Evolutionary conservation across 2,797 vertebrate species (phyloP).

Genomic region (Microctenopoma steveboyesi): DNA sequence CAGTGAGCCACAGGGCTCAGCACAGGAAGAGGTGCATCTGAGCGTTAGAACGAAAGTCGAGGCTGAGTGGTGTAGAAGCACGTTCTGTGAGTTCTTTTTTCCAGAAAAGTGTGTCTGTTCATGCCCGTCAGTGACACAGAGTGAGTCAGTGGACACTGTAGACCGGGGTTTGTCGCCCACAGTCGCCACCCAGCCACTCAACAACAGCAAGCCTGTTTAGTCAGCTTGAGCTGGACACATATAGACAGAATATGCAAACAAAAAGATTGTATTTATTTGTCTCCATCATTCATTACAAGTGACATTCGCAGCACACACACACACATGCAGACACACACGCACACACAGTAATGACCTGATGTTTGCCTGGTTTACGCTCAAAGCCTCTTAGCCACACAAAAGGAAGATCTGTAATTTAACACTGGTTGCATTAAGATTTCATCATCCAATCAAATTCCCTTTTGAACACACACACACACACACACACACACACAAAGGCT

Average conservation of each 20-base stretch:
- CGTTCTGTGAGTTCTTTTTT: not conserved
- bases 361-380: slow-evolving; percentile 55
- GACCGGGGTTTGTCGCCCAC: slow-evolving; percentile 62
- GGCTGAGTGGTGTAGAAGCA: not conserved
- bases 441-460: slow-evolving; percentile 63
- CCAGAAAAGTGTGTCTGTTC: slow-evolving; percentile 3
- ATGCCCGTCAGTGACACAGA: slow-evolving; percentile 20
- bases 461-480: slow-evolving; percentile 35
- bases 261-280: slow-evolving; percentile 37
- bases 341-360: slow-evolving; percentile 12
- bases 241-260: slow-evolving; percentile 35
- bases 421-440: slow-evolving; percentile 64
- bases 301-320: slow-evolving; percentile 16
- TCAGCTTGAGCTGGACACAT: slow-evolving; percentile 42
- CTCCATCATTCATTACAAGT: slow-evolving; percentile 43
- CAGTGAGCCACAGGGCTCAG: too few species aligned
- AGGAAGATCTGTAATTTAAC: slow-evolving; percentile 42
- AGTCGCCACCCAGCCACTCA: slow-evolving; percentile 58
- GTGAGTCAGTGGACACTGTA: slow-evolving; percentile 49
- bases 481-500: slow-evolving; percentile 6
- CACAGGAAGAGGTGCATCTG: too few species aligned
- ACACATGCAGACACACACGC: slow-evolving; percentile 16
- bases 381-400: slow-evolving; percentile 55
- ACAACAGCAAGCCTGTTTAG: slow-evolving; percentile 52
- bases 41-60: too few species aligned